These are phyloP conservation scores for Metridium senile DNA, from an alignment of 92 coral and sea anemone genomes.

Conservation along the genomic window DNA sequence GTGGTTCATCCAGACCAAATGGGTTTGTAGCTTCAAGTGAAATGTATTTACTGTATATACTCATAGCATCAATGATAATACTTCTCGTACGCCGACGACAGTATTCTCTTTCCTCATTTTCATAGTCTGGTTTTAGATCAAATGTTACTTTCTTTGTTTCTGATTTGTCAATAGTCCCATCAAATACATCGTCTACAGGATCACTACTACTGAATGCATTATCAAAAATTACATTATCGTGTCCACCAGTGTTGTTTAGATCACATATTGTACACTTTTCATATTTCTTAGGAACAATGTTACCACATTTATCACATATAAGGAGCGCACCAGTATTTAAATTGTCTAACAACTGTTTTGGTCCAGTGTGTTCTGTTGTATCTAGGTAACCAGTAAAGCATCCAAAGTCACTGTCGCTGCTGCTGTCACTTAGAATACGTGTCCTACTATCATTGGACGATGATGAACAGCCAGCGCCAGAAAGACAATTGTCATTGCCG, in stretches of 20 bases:
- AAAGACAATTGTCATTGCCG: slow-evolving; percentile 21
- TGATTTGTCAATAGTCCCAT: neutral
- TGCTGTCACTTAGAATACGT: slow-evolving; percentile 35
- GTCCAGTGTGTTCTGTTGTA: slow-evolving; percentile 3
- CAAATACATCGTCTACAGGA: neutral
- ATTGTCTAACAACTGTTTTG: slow-evolving; percentile 27
- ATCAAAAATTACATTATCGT: neutral
- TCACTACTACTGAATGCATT: too few species aligned
- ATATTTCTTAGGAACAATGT: neutral
- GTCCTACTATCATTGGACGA: slow-evolving; percentile 8
- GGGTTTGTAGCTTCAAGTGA: slow-evolving; percentile 96
- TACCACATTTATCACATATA: slow-evolving; percentile 63
- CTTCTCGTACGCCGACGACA: slow-evolving; percentile 82
- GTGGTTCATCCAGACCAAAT: slow-evolving; percentile 85
- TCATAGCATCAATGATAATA: slow-evolving; percentile 91
- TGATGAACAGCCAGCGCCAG: slow-evolving; percentile 4
- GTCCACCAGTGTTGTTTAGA: neutral
- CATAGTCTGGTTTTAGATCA: slow-evolving; percentile 85
- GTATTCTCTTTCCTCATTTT: slow-evolving; percentile 69
- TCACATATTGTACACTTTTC: slow-evolving; percentile 28
- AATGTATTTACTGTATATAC: slow-evolving; percentile 91
- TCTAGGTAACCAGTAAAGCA: slow-evolving; percentile 49
- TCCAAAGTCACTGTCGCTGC: slow-evolving; percentile 65
- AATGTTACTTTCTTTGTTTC: slow-evolving; percentile 69
- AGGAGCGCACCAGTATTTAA: slow-evolving; percentile 43